Conservation (phyloP, 1,140 invertebrate genomes). For the Drosophila lowei region DNA sequence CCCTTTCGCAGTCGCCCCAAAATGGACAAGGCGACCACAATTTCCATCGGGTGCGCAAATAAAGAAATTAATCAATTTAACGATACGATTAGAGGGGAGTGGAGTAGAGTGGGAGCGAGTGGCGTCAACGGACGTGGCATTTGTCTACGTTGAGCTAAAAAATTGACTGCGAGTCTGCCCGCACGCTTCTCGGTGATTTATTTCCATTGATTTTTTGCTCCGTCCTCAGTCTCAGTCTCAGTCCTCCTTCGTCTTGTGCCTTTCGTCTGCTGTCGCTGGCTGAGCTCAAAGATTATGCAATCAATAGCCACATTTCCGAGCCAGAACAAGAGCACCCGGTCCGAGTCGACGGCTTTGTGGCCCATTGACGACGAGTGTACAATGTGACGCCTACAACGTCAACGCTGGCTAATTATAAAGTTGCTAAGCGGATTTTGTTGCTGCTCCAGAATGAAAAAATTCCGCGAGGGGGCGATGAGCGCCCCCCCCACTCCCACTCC, state of each 20-base stretch:
- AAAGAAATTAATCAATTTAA: conserved; percentile 78
- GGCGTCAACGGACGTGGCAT: conserved; percentile 53
- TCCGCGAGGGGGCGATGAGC: neutral
- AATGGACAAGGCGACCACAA: conserved; percentile 27
- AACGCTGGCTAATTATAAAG: conserved; percentile 63
- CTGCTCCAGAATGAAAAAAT: conserved; percentile 10
- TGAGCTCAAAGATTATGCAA: conserved; percentile 71
- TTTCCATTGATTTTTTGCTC: conserved; percentile 58
- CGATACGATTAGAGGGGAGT: conserved; percentile 60
- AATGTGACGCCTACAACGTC: conserved; percentile 41
- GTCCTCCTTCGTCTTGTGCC: conserved; percentile 29
- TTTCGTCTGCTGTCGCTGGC: conserved; percentile 30
- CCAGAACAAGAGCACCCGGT: conserved; percentile 18
- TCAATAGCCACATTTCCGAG: conserved; percentile 38
- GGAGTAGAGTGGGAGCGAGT: conserved; percentile 5
- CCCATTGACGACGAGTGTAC: conserved; percentile 26
- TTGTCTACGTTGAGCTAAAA: conserved; percentile 38
- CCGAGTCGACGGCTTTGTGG: conserved; percentile 19
- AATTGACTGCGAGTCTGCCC: conserved; percentile 39
- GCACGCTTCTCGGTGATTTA: conserved; percentile 57
- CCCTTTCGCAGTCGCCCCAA: conserved; percentile 13
- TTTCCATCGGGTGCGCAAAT: conserved; percentile 48
- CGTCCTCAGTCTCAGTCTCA: neutral
- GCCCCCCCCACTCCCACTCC: neutral
- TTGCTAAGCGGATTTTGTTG: conserved; percentile 73